phyloP scores from a whole-genome alignment of 2,113 vertebrate species.

The Anoplopoma fimbria region DNA sequence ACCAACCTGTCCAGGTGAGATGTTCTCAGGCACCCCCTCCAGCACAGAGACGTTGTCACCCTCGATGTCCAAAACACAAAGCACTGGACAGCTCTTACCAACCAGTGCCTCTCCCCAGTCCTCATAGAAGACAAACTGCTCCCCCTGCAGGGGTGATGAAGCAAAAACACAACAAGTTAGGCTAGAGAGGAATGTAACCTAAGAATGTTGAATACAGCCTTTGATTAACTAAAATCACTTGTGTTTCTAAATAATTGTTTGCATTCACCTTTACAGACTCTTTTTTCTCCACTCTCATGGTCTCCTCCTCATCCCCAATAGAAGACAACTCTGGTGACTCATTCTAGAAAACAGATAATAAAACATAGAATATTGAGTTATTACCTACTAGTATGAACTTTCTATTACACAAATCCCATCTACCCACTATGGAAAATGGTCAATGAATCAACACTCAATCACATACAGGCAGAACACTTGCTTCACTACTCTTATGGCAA shows the following conservation, averaged over 20 bases:
- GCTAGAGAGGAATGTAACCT: background rate
- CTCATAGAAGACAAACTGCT: slow-evolving; percentile 90
- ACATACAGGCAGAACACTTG: background rate
- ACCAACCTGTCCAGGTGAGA: slow-evolving; percentile 94
- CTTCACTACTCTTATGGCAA: background rate
- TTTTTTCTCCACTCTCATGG: slow-evolving; percentile 75
- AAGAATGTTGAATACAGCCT: background rate
- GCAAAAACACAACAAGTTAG: background rate
- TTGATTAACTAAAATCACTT: background rate
- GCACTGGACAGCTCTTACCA: slow-evolving; percentile 85
- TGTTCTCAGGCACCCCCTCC: slow-evolving; percentile 88
- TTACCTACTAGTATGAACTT: background rate
- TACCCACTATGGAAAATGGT: background rate
- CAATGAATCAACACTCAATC: background rate
- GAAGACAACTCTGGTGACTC: slow-evolving; percentile 75
- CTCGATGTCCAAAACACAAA: slow-evolving; percentile 92
- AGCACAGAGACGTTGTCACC: slow-evolving; percentile 89
- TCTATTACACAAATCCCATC: background rate
- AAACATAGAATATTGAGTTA: background rate
- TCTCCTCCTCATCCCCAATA: slow-evolving; percentile 80
- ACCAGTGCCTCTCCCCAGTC: slow-evolving; percentile 93
- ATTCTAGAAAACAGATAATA: slow-evolving; percentile 58
- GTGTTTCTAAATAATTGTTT: background rate
- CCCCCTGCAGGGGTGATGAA: slow-evolving; percentile 79
- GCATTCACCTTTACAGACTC: slow-evolving; percentile 76